A percentile compares a stretch with the other conserved stretches of the same genome.
These are phyloP conservation scores for Palythoa heliodiscus DNA, from an alignment of 92 coral and sea anemone species.

Conservation along the genomic window DNA sequence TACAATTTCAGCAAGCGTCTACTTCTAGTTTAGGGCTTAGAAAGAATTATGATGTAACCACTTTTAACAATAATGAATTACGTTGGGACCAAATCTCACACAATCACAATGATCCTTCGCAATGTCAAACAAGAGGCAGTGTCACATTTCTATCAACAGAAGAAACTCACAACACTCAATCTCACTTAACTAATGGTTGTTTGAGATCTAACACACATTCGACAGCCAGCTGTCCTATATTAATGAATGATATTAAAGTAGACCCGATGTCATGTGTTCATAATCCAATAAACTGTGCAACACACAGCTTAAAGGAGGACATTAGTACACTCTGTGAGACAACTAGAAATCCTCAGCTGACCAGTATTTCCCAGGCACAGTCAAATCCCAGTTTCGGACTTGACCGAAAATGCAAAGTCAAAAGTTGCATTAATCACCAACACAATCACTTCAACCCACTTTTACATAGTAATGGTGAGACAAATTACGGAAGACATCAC, in stretches of 20 bases:
- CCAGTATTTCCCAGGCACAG: slow-evolving; percentile 1
- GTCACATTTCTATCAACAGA: neutral
- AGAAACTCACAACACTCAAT: neutral
- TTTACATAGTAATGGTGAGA: neutral
- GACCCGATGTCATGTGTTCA: neutral
- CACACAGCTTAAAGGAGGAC: neutral
- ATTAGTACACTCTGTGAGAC: neutral
- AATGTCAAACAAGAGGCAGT: neutral
- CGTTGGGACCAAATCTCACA: neutral
- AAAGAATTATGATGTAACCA: neutral
- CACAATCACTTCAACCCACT: neutral
- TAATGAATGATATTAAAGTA: neutral
- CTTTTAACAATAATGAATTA: neutral
- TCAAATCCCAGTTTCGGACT: neutral
- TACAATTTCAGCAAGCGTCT: neutral
- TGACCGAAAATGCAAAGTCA: neutral
- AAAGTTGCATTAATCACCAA: neutral
- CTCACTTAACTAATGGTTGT: slow-evolving; percentile 9
- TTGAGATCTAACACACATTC: neutral
- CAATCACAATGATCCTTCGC: neutral
- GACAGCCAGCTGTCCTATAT: slow-evolving; percentile 15
- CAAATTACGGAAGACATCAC: neutral
- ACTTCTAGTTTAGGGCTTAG: neutral
- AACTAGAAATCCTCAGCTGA: neutral
- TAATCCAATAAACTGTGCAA: slow-evolving; percentile 5